phyloP scores from a whole-genome alignment of 2,888 invertebrate genomes.

The Melipona bicolor region DNA sequence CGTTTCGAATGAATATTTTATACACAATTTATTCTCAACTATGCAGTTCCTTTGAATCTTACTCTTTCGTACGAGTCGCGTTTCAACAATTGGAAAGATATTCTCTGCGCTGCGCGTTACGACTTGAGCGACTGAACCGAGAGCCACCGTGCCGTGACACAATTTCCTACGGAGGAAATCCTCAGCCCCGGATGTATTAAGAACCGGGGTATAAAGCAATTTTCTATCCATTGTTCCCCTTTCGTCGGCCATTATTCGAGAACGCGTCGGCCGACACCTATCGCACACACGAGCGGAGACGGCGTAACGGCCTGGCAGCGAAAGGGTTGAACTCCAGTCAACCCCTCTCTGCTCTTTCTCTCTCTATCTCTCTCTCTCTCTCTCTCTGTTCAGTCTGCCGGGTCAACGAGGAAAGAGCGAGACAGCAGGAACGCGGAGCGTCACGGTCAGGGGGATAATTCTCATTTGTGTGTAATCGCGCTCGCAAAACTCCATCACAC shows the following conservation, averaged over 20 bases:
- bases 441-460: conserved; percentile 77
- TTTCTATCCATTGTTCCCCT: conserved; percentile 73
- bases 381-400: background rate
- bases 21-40: background rate
- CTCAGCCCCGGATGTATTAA: conserved; percentile 55
- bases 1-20: too few relatives aligned
- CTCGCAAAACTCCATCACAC: conserved; percentile 85
- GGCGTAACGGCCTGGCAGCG: conserved; percentile 66
- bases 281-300: conserved; percentile 61
- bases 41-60: background rate
- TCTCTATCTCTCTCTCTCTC: background rate
- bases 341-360: conserved; percentile 46
- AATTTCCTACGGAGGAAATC: conserved; percentile 27
- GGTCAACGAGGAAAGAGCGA: conserved; percentile 25
- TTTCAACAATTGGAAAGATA: too few relatives aligned
- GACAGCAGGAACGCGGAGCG: background rate
- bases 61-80: too few relatives aligned
- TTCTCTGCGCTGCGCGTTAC: too few relatives aligned
- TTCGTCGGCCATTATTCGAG: conserved; percentile 65
- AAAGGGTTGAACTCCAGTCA: conserved; percentile 78
- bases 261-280: conserved; percentile 64
- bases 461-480: conserved; percentile 85
- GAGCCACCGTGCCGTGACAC: conserved; percentile 22
- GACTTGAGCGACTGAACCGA: background rate
- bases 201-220: conserved; percentile 68